Percentiles rank a stretch among this genome's conserved stretches.
These are phyloP conservation scores for Diarsia dahlii DNA, from an alignment of 2,888 invertebrate species.

Conservation along the genomic window DNA sequence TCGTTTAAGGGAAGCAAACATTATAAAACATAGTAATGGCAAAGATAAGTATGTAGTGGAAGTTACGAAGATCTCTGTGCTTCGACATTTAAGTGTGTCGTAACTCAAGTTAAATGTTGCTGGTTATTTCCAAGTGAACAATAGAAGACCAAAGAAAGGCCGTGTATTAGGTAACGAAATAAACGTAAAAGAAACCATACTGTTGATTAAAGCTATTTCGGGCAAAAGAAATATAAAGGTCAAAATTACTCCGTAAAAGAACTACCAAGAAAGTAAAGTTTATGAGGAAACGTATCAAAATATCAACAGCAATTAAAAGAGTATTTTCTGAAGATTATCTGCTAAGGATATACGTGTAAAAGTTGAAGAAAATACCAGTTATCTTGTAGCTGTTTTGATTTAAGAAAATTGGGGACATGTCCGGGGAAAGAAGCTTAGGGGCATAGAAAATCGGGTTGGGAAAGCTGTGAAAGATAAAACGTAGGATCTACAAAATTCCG, in stretches of 20 bases:
- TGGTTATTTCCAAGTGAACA: conserved; percentile 52
- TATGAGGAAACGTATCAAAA: conserved; percentile 11
- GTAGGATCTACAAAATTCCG: neutral
- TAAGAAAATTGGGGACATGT: conserved; percentile 33
- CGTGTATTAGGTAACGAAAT: conserved; percentile 46
- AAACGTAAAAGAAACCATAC: conserved; percentile 20
- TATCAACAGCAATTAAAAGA: conserved; percentile 37
- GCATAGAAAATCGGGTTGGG: conserved; percentile 11
- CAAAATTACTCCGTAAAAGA: conserved; percentile 8
- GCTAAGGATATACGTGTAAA: conserved; percentile 11
- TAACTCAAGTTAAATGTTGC: conserved; percentile 58
- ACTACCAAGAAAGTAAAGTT: conserved; percentile 1
- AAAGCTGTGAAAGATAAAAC: conserved; percentile 15
- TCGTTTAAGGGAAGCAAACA: conserved; percentile 21
- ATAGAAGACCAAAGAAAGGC: conserved; percentile 50
- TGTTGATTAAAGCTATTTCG: conserved; percentile 8
- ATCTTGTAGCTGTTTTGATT: conserved; percentile 21
- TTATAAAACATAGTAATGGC: conserved; percentile 43
- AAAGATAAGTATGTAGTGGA: conserved; percentile 33
- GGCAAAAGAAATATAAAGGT: neutral
- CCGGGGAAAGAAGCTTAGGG: conserved; percentile 23
- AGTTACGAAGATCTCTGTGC: conserved; percentile 50
- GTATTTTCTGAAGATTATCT: conserved; percentile 26
- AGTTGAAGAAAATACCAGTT: conserved; percentile 9
- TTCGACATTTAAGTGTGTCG: conserved; percentile 58